phyloP scores from a whole-genome alignment of 1,140 invertebrate genomes.

The Hylyphantes graminicola region DNA sequence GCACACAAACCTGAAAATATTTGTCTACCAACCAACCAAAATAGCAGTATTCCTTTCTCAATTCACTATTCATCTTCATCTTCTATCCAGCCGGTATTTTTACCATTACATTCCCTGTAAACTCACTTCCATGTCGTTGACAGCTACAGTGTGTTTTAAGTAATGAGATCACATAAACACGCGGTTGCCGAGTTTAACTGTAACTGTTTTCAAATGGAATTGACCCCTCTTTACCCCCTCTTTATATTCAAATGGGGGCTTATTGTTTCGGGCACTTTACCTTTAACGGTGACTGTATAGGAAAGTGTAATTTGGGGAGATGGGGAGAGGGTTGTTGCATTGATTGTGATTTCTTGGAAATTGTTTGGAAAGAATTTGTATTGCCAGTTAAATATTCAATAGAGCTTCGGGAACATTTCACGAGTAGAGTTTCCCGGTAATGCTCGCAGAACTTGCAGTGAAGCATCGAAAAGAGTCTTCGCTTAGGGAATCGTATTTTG shows the following conservation, averaged over 20 bases:
- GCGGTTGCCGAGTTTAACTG: neutral
- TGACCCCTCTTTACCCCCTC: neutral
- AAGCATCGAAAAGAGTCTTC: no score
- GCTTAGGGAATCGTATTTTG: no score
- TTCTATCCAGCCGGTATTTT: no score
- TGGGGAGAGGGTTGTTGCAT: neutral
- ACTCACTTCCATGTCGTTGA: neutral
- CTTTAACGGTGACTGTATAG: conserved; percentile 14
- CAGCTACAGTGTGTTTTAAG: conserved; percentile 28
- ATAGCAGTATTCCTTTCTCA: no score
- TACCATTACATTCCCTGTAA: no score
- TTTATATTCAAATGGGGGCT: neutral
- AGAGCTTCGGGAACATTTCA: no score
- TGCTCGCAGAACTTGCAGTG: no score
- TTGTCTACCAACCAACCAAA: no score
- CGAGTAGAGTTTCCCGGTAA: no score
- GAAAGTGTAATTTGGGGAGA: conserved; percentile 22
- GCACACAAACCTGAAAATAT: no score
- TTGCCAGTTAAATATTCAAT: no score
- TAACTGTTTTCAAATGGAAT: conserved; percentile 14
- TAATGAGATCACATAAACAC: conserved; percentile 28
- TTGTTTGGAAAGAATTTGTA: neutral
- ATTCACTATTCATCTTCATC: no score
- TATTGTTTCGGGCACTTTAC: neutral
- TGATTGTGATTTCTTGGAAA: neutral